Percentiles rank a stretch among this genome's conserved stretches.
phyloP scores from a whole-genome alignment of 1,140 invertebrate genomes.

The Chelonus insularis region DNA sequence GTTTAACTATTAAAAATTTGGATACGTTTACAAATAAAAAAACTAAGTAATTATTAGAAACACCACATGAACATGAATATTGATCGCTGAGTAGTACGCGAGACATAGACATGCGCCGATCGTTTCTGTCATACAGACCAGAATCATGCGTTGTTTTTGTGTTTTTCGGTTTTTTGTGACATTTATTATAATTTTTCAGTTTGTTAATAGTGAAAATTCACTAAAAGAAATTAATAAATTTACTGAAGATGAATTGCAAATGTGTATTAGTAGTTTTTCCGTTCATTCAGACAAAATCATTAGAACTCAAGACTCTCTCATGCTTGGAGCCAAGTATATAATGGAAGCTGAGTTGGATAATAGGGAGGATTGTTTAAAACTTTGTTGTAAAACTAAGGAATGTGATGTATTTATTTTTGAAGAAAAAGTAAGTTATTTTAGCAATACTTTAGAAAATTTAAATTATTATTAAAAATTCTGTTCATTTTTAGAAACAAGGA shows the following conservation, averaged over 20 bases:
- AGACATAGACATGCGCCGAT: constrained; percentile 18
- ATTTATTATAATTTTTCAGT: constrained; percentile 43
- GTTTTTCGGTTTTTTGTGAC: constrained; percentile 40
- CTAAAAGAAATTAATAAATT: constrained; percentile 38
- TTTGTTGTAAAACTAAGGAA: constrained; percentile 82
- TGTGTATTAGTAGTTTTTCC: constrained; percentile 73
- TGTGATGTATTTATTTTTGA: constrained; percentile 93
- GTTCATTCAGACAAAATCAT: constrained; percentile 89
- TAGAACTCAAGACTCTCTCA: constrained; percentile 82
- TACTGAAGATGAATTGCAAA: constrained; percentile 40
- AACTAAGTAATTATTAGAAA: too few species aligned
- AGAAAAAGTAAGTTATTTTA: constrained; percentile 78
- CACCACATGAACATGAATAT: neutral
- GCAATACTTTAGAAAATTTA: constrained; percentile 6
- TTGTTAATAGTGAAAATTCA: constrained; percentile 34
- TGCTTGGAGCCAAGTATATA: constrained; percentile 85
- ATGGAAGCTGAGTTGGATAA: constrained; percentile 80
- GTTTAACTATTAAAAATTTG: too few species aligned
- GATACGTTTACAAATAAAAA: too few species aligned
- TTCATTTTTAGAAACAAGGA: constrained; percentile 69
- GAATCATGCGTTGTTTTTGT: constrained; percentile 44
- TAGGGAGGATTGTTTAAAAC: constrained; percentile 77
- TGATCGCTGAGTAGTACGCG: constrained; percentile 12
- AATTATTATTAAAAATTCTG: neutral
- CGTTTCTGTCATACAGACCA: neutral